Evolutionary conservation across 2,888 invertebrate genomes (phyloP), one percentile per base, ranked within the genome.

Genomic region (Chromoteleia sp.): DNA sequence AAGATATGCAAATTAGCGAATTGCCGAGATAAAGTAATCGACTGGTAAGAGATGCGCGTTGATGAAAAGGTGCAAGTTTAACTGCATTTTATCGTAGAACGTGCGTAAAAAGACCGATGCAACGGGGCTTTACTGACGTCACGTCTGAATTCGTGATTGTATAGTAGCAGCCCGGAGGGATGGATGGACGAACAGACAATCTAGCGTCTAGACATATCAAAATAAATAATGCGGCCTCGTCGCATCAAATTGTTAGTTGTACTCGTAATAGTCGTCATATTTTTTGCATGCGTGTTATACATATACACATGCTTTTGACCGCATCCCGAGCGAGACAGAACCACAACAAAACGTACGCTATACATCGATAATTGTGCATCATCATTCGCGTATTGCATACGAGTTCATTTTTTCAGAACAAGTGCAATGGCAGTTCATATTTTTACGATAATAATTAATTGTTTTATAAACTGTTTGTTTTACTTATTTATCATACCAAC

Each of bases 191-290:
- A 84, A 89, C 90, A 89, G 91, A 91, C 91, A 91, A 90, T 90
- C 89, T 88, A 89, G 89, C 90, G 91, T 91, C 91, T 91, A 91
- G 91, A 91, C 91, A 87, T 88, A 88, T 86, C 86, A 87, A 89
- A 90, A 91, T 90, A 88, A 89, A 90, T 90, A 89, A 91, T 87
- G 86, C 88, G 83, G 84, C 85, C 84, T 82, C 84, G 85, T 56
- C 85, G 83, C 86, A 88, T 89, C 84, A 89, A 88, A 89, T 88
- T 86, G 87, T 88, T 89, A 87, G 87, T 88, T 88, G 86, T 85
- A 86, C 85, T 74, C 75, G 68, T 81, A 76, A 81, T 81, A 79
- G 76, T 76, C 71, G 76, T 81, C 63, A 75, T 58, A 75, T 74
- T 75, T 80, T 73, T 74, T 61, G 56, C 68, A 54, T 74, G 68